These are phyloP conservation scores for Cromileptes altivelis DNA, from an alignment of 2,113 vertebrate species.

Conservation along the genomic window DNA sequence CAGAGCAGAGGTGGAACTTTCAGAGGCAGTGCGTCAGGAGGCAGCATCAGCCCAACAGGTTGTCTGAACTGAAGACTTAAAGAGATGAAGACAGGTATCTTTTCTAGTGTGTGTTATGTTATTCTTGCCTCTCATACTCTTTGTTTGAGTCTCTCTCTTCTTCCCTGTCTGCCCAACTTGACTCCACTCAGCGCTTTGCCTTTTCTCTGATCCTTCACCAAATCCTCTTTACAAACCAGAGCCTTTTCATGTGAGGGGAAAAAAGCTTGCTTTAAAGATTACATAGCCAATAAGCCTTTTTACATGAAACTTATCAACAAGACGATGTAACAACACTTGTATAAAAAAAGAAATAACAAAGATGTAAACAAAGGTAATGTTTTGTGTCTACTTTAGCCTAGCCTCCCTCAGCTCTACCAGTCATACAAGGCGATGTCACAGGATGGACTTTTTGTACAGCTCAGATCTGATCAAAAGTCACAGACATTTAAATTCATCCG, in stretches of 20 bases:
- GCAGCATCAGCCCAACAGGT: no score
- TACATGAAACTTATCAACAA: background rate
- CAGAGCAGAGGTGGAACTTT: background rate
- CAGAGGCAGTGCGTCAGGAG: background rate
- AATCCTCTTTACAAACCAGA: constrained; percentile 26
- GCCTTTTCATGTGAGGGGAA: background rate
- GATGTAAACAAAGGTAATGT: background rate
- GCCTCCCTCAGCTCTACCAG: no score
- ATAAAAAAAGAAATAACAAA: background rate
- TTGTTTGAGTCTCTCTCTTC: constrained; percentile 10
- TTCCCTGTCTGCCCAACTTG: background rate
- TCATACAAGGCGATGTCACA: no score
- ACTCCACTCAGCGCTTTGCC: background rate
- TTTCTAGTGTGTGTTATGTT: background rate
- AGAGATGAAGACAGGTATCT: background rate
- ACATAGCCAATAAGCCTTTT: background rate
- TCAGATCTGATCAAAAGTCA: no score
- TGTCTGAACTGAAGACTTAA: no score
- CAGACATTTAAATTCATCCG: no score
- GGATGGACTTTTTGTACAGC: no score
- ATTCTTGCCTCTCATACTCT: background rate
- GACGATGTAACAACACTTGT: background rate
- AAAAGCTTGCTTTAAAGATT: background rate
- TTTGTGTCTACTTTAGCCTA: no score
- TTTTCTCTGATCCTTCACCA: constrained; percentile 15